phyloP scores from a whole-genome alignment of 2,888 invertebrate species.

The Anticlea derivata region DNA sequence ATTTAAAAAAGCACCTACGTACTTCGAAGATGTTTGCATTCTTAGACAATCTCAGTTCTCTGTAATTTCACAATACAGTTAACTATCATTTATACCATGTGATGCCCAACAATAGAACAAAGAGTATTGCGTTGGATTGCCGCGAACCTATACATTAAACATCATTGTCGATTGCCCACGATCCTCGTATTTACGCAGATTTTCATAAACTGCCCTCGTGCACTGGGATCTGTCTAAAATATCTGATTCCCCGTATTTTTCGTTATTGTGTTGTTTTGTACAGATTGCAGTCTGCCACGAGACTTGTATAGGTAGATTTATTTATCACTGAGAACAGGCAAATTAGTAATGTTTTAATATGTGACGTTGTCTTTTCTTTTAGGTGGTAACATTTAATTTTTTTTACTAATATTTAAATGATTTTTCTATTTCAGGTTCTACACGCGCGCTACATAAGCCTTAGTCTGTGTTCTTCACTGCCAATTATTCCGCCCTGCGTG shows the following conservation, averaged over 20 bases:
- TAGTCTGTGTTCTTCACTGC: conserved; percentile 75
- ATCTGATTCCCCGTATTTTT: neutral
- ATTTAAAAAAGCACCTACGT: neutral
- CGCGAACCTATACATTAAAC: conserved; percentile 54
- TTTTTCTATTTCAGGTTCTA: conserved; percentile 65
- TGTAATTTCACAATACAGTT: conserved; percentile 13
- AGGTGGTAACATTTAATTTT: too few species aligned
- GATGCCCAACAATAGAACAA: conserved; percentile 68
- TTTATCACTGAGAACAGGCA: too few species aligned
- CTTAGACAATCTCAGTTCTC: conserved; percentile 1
- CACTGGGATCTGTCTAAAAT: neutral
- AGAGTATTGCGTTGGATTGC: conserved; percentile 49
- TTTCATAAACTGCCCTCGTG: conserved; percentile 14
- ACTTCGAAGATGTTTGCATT: conserved; percentile 2
- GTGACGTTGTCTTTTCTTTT: too few species aligned
- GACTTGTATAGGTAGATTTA: too few species aligned
- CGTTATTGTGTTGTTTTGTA: neutral
- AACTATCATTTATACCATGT: neutral
- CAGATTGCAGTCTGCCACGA: too few species aligned
- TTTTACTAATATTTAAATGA: too few species aligned
- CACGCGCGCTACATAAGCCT: conserved; percentile 51
- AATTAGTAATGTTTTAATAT: too few species aligned
- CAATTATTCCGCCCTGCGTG: conserved; percentile 76
- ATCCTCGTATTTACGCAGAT: conserved; percentile 44
- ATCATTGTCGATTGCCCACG: conserved; percentile 57